These are phyloP conservation scores for Troilus luridus DNA, from an alignment of 2,888 invertebrate genomes.

Conservation along the genomic window DNA sequence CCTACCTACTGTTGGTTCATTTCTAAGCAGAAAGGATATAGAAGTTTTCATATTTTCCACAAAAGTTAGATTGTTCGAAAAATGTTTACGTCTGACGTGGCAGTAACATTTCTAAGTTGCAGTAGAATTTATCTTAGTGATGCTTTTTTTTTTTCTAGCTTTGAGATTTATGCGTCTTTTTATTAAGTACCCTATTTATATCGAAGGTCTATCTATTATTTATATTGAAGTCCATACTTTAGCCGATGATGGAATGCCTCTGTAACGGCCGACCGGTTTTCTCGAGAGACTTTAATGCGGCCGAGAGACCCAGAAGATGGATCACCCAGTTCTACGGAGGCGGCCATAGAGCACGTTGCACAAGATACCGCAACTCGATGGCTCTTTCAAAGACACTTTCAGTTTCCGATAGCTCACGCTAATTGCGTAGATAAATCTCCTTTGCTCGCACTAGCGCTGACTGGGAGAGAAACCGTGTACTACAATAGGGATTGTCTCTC, in stretches of 20 bases:
- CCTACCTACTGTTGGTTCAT: too few species aligned
- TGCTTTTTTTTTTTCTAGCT: too few species aligned
- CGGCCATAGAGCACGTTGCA: conserved; percentile 14
- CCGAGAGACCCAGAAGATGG: not conserved
- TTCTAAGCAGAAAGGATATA: too few species aligned
- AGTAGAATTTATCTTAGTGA: too few species aligned
- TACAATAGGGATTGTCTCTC: conserved; percentile 11
- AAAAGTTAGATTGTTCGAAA: too few species aligned
- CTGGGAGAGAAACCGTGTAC: not conserved
- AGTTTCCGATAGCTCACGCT: conserved; percentile 10
- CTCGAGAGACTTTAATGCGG: not conserved
- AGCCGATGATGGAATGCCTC: not conserved
- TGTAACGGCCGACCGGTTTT: not conserved
- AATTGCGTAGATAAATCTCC: conserved; percentile 22
- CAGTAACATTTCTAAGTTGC: too few species aligned
- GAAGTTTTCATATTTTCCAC: too few species aligned
- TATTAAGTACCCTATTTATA: not conserved
- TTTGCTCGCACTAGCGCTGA: not conserved
- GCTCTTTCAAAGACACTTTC: conserved; percentile 28
- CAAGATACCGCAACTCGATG: not conserved
- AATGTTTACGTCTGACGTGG: too few species aligned
- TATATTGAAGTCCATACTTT: not conserved
- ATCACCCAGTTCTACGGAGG: not conserved
- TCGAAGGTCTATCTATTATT: not conserved
- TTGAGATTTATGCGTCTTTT: too few species aligned